A percentile compares a stretch with the other conserved stretches of the same genome.
These are phyloP conservation scores for Mayetiola destructor DNA, from an alignment of 2,888 invertebrate genomes.

Conservation along the genomic window DNA sequence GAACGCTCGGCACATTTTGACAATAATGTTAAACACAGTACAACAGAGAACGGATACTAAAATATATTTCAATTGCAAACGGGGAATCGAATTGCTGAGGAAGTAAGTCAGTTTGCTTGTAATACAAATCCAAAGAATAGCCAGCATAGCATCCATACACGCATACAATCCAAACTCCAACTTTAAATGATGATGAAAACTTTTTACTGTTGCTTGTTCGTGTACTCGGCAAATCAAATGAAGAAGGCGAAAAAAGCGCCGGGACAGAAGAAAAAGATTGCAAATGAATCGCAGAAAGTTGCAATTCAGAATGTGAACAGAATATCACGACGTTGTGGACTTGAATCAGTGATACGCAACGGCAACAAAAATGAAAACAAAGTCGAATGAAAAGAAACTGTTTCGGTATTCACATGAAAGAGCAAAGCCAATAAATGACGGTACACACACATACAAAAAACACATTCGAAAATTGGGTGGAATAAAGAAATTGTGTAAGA, in stretches of 20 bases:
- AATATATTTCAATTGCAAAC: too few relatives aligned
- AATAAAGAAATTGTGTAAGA: neutral
- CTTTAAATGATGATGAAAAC: constrained; percentile 5
- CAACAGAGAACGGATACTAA: too few relatives aligned
- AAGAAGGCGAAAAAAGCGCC: neutral
- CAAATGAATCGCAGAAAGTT: neutral
- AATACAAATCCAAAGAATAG: neutral
- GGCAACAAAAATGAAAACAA: too few relatives aligned
- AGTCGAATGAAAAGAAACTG: too few relatives aligned
- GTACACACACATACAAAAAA: constrained; percentile 1
- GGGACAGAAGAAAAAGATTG: neutral
- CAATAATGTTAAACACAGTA: constrained; percentile 12
- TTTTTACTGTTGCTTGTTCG: neutral
- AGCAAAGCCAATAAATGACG: constrained; percentile 1
- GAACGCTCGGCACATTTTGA: too few relatives aligned
- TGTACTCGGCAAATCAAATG: neutral
- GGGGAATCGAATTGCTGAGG: too few relatives aligned
- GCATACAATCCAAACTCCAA: neutral
- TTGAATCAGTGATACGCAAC: neutral
- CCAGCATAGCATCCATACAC: neutral
- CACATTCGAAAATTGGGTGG: neutral
- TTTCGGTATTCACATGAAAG: neutral
- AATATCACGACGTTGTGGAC: neutral
- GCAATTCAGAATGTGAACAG: neutral
- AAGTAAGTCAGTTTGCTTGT: constrained; percentile 5